phyloP scores from a whole-genome alignment of 2,113 vertebrate genomes.

The Gadus chalcogrammus region DNA sequence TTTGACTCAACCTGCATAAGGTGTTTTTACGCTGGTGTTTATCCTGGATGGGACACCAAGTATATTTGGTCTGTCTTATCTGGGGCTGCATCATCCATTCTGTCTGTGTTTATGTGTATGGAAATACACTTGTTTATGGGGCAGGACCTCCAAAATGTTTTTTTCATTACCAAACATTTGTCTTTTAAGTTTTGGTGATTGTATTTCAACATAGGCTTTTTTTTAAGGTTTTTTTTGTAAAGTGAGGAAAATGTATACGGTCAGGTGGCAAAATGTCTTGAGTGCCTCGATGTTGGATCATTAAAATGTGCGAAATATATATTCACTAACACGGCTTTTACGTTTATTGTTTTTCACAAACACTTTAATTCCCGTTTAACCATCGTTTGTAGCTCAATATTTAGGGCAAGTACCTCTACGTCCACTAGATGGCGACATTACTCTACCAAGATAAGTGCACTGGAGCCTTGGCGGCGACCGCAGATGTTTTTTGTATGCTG shows the following conservation, averaged over 20 bases:
- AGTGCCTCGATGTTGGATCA: constrained; percentile 43
- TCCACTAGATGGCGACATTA: constrained; percentile 60
- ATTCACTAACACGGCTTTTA: neutral
- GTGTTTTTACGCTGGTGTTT: too few relatives aligned
- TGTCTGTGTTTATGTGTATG: too few relatives aligned
- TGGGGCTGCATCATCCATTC: too few relatives aligned
- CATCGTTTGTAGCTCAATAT: neutral
- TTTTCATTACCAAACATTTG: neutral
- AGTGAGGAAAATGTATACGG: neutral
- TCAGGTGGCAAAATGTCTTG: neutral
- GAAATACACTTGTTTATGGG: too few relatives aligned
- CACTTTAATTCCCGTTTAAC: neutral
- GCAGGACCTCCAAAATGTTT: neutral
- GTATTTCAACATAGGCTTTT: neutral
- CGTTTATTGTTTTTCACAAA: neutral
- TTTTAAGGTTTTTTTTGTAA: neutral
- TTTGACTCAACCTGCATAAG: too few relatives aligned
- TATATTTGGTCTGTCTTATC: too few relatives aligned
- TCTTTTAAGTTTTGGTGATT: neutral
- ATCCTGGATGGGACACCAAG: too few relatives aligned
- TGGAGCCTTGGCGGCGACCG: too few relatives aligned
- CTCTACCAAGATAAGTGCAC: constrained; percentile 6
- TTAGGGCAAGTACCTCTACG: neutral
- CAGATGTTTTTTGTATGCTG: neutral
- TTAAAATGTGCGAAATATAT: too few relatives aligned